A percentile compares a stretch with the other conserved stretches of the same genome.
Evolutionary conservation across 1,140 invertebrate species (phyloP).

Genomic region (Drosophila albomicans): DNA sequence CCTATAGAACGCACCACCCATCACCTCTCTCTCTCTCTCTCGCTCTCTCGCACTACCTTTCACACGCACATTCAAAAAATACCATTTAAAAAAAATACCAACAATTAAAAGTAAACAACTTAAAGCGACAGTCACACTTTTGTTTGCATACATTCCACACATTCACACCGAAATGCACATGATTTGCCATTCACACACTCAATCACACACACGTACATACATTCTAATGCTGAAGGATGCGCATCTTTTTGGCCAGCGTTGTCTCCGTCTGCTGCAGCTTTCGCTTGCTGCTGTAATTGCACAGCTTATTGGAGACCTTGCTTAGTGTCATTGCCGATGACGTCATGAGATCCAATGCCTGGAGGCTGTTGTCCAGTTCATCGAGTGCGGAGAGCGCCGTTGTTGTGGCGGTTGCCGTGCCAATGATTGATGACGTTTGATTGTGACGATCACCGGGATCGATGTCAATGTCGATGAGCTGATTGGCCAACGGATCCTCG

Average conservation of each 20-base stretch:
- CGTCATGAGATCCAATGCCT: conserved; percentile 69
- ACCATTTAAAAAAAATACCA: conserved; percentile 14
- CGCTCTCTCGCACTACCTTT: conserved; percentile 1
- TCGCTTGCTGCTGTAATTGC: conserved; percentile 76
- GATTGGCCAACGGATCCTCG: conserved; percentile 77
- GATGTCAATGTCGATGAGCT: conserved; percentile 71
- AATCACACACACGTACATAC: neutral
- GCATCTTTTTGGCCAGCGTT: conserved; percentile 67
- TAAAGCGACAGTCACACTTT: neutral
- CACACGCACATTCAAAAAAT: conserved; percentile 10
- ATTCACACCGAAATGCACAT: no score
- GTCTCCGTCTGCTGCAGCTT: conserved; percentile 67
- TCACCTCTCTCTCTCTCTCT: conserved; percentile 5
- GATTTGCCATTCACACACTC: conserved; percentile 11
- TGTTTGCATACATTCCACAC: no score
- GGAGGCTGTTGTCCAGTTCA: conserved; percentile 68
- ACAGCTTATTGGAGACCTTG: conserved; percentile 67
- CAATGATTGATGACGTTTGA: conserved; percentile 42
- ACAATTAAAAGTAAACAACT: neutral
- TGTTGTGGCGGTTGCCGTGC: conserved; percentile 45
- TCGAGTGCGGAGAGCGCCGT: conserved; percentile 64
- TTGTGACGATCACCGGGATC: conserved; percentile 51
- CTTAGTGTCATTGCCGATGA: conserved; percentile 73
- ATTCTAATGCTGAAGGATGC: conserved; percentile 68
- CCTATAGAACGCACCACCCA: conserved; percentile 5